phyloP scores from a whole-genome alignment of 2,888 invertebrate genomes.

The Lycia hirtaria region DNA sequence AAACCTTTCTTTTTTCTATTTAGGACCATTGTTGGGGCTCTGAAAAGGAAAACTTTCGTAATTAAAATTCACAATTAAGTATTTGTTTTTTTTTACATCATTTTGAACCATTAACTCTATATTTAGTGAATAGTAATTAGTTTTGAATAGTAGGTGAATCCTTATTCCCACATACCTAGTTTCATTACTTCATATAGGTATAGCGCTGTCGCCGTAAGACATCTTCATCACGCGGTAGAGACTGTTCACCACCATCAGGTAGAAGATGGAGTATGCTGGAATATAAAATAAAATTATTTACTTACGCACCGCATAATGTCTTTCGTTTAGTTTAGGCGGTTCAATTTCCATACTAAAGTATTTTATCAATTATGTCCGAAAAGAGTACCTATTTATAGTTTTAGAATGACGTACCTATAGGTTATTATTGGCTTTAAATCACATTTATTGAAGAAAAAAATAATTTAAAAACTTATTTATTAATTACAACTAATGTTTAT shows the following conservation, averaged over 20 bases:
- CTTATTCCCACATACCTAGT: neutral
- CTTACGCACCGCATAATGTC: neutral
- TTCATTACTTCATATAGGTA: slow-evolving; percentile 64
- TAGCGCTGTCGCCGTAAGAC: slow-evolving; percentile 64
- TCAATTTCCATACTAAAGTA: too few relatives aligned
- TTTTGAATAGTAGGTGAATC: neutral
- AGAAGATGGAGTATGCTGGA: slow-evolving; percentile 73
- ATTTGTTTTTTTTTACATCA: too few relatives aligned
- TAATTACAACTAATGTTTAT: too few relatives aligned
- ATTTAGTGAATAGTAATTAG: neutral
- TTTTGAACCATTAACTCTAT: too few relatives aligned
- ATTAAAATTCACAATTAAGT: too few relatives aligned
- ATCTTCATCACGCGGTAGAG: slow-evolving; percentile 72
- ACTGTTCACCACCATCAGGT: slow-evolving; percentile 71
- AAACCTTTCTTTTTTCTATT: neutral
- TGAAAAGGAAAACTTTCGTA: slow-evolving; percentile 6
- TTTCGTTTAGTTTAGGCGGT: too few relatives aligned
- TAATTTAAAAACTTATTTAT: too few relatives aligned
- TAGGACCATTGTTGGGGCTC: neutral
- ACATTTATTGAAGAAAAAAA: too few relatives aligned
- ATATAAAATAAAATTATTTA: slow-evolving; percentile 31
- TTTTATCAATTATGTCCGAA: too few relatives aligned
- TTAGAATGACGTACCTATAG: too few relatives aligned
- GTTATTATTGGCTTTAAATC: too few relatives aligned
- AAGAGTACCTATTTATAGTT: too few relatives aligned